Conservation (phyloP, 2,888 invertebrate species). For the Pardosa pseudoannulata region DNA sequence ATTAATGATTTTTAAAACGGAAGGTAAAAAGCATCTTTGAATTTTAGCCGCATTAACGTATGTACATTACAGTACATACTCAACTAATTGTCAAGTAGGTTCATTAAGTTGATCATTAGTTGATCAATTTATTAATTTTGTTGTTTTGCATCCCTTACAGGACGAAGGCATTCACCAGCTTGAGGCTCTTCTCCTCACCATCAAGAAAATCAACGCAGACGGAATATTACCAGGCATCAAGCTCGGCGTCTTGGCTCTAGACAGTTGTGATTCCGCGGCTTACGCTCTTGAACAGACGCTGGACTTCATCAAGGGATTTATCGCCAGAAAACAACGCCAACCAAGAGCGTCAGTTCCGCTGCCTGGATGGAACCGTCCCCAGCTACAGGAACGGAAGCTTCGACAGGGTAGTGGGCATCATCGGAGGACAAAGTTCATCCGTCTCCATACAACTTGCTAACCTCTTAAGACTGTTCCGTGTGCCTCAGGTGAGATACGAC, state of each 20-base stretch:
- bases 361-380: conserved; percentile 78
- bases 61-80: no score
- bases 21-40: no score
- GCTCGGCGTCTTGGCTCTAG: conserved; percentile 82
- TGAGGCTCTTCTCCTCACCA: conserved; percentile 84
- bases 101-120: no score
- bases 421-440: conserved; percentile 80
- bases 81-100: no score
- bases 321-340: conserved; percentile 79
- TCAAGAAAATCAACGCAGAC: conserved; percentile 83
- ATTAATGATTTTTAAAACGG: no score
- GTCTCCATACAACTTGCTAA: conserved; percentile 81
- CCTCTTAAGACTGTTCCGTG: conserved; percentile 79
- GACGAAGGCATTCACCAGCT: conserved; percentile 84
- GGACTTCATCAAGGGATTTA: conserved; percentile 82
- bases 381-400: conserved; percentile 78
- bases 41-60: no score
- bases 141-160: conserved; percentile 49
- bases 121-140: no score
- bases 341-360: conserved; percentile 78
- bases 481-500: conserved; percentile 78
- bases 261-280: conserved; percentile 83
- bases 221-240: conserved; percentile 82
- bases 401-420: conserved; percentile 80
- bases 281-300: conserved; percentile 84